These are phyloP conservation scores for Nothocercus nigrocapillus DNA, from an alignment of 2,113 vertebrate species.

Conservation along the genomic window DNA sequence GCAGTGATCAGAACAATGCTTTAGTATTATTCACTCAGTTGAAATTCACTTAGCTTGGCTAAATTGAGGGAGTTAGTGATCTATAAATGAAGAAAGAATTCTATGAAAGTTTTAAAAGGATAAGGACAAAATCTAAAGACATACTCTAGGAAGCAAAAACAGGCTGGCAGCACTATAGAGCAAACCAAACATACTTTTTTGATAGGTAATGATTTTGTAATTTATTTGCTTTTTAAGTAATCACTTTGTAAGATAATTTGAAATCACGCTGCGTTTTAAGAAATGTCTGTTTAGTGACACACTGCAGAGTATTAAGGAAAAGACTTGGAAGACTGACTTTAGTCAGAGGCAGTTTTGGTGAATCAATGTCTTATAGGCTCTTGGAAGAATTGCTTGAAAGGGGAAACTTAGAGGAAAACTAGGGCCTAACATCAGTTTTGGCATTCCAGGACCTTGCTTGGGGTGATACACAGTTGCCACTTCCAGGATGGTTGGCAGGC, in stretches of 20 bases:
- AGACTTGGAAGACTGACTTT: background rate
- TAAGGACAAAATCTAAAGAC: background rate
- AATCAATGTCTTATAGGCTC: background rate
- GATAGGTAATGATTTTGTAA: background rate
- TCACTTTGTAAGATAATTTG: background rate
- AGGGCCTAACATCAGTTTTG: no score
- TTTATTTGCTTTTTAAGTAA: background rate
- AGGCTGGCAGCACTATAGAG: rapidly evolving
- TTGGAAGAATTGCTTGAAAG: no score
- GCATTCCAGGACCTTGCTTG: no score
- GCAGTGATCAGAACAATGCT: background rate
- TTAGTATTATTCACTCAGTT: background rate
- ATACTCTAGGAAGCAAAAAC: background rate
- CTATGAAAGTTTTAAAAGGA: background rate
- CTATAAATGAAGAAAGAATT: background rate
- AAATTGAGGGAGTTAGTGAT: background rate
- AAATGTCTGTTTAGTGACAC: background rate
- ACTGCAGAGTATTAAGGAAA: background rate
- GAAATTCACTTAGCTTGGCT: background rate
- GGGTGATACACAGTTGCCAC: no score
- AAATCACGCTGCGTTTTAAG: background rate
- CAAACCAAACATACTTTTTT: background rate
- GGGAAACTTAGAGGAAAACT: no score
- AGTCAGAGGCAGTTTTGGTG: background rate
- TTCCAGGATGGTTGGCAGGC: no score